Evolutionary conservation across 1,140 invertebrate species (phyloP).

Genomic region (Lepidurus packardi): DNA sequence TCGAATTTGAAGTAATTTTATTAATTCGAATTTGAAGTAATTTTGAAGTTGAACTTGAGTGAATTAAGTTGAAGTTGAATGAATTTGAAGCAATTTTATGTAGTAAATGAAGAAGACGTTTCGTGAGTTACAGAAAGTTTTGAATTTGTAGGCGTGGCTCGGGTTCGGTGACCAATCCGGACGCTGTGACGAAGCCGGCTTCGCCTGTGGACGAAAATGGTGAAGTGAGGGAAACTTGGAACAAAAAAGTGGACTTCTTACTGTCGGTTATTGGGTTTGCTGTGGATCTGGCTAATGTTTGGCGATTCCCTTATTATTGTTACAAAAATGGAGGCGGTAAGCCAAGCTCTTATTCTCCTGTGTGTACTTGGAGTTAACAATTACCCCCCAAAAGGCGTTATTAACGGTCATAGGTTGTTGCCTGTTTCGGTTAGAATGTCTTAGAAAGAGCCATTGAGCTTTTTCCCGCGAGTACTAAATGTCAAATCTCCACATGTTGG

Average conservation of each 20-base stretch:
- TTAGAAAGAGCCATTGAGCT: neutral
- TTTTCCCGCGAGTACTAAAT: neutral
- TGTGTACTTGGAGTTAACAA: neutral
- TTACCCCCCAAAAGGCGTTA: neutral
- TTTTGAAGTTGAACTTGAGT: too few relatives aligned
- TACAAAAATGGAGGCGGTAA: slow-evolving; percentile 54
- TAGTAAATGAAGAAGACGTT: neutral
- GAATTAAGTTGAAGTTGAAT: too few relatives aligned
- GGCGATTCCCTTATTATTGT: slow-evolving; percentile 55
- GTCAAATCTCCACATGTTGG: neutral
- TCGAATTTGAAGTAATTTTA: too few relatives aligned
- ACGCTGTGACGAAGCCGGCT: neutral
- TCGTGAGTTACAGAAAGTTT: neutral
- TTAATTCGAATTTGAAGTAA: too few relatives aligned
- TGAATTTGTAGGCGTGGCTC: neutral
- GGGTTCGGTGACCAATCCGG: neutral
- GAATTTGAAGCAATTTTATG: too few relatives aligned
- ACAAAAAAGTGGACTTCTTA: slow-evolving; percentile 83
- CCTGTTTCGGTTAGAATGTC: neutral
- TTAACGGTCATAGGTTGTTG: neutral
- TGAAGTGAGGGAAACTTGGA: slow-evolving; percentile 73
- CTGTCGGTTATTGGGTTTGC: slow-evolving; percentile 88
- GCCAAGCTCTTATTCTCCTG: slow-evolving; percentile 21
- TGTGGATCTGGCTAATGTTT: slow-evolving; percentile 85
- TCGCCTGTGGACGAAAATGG: slow-evolving; percentile 34